Base-by-base conservation (phyloP, 2,113 vertebrate genomes). In the Phaetusa simplex region DNA sequence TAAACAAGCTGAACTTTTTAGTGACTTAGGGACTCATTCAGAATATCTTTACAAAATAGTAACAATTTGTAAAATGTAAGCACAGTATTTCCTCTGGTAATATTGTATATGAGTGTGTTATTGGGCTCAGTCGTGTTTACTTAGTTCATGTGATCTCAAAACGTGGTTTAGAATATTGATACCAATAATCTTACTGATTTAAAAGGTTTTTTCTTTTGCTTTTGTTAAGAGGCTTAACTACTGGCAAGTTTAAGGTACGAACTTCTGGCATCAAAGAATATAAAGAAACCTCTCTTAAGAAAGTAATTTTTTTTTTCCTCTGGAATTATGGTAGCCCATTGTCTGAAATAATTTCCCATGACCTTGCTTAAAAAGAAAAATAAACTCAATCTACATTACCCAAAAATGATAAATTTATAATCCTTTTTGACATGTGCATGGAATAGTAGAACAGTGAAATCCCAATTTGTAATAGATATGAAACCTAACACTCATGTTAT, bases 201-300 rank as follows among this genome's bases (percentile, higher is more conserved):
- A 22, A 62, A 82, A 73, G 40, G 38, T 26, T 43, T 79, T 42
- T 58, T 30, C 3, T 34, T 40, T 89, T 78, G 7, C 52, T 91
- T 89, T 62, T 62, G 8, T 81, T 84, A 87, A 93, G 88, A 94
- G 64, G 59, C 77, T 93, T 93, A 94, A 72, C 40, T 93, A 18
- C 72, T 73, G 76, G 34, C 22, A 82, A 65, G 30, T 78, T 81
- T 66, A 88, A 97, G 30, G 52, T 87, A 66, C 2, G 7, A 91
- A 74, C 32, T 72, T 88, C 18, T 80, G 65, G 55, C 87, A 82
- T 92, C 66, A 95, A 92, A 71, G 49, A 82, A 71, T 69, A 42
- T 53, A 64, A 77, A 52, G 22, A 50, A 42, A 2, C 12, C 11
- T 50, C 30, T 76, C 52, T 58, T 90, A 56, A 32, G 88, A 5